Evolutionary conservation across 92 coral and sea anemone species (phyloP).

Genomic region (Porites evermanni): DNA sequence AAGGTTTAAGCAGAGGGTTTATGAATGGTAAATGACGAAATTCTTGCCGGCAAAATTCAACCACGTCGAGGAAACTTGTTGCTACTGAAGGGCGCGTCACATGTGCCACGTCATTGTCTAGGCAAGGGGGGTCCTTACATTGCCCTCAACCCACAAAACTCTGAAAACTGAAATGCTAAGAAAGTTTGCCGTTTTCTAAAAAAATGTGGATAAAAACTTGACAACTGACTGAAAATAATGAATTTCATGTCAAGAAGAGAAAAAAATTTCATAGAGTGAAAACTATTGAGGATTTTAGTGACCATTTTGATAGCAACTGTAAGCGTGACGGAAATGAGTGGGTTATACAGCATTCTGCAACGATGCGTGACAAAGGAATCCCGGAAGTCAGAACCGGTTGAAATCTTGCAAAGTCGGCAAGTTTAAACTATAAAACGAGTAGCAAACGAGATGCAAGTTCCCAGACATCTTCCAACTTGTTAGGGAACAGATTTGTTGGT

Average conservation of each 20-base stretch:
- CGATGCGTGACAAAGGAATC: no score
- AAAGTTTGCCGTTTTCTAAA: background rate
- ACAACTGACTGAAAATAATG: background rate
- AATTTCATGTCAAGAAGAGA: background rate
- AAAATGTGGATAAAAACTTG: no score
- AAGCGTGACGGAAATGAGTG: background rate
- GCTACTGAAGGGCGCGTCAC: slow-evolving; percentile 98
- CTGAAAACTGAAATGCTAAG: background rate
- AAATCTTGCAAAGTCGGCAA: no score
- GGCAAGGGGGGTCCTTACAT: slow-evolving; percentile 68
- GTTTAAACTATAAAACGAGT: no score
- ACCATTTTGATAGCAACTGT: background rate
- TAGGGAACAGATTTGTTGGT: no score
- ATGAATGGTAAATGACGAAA: slow-evolving; percentile 25
- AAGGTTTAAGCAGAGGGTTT: background rate
- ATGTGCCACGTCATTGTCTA: slow-evolving; percentile 99
- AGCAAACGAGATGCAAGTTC: no score
- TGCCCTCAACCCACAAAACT: background rate
- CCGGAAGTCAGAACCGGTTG: no score
- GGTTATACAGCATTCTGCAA: no score
- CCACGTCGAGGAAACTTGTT: slow-evolving; percentile 84
- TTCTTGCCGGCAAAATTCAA: slow-evolving; percentile 65
- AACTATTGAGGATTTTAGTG: no score
- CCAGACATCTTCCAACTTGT: no score
- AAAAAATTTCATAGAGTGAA: no score